Percentiles rank a stretch among this genome's conserved stretches.
Evolutionary conservation across 2,797 vertebrate species (phyloP).

Genomic region (Chelmon rostratus): DNA sequence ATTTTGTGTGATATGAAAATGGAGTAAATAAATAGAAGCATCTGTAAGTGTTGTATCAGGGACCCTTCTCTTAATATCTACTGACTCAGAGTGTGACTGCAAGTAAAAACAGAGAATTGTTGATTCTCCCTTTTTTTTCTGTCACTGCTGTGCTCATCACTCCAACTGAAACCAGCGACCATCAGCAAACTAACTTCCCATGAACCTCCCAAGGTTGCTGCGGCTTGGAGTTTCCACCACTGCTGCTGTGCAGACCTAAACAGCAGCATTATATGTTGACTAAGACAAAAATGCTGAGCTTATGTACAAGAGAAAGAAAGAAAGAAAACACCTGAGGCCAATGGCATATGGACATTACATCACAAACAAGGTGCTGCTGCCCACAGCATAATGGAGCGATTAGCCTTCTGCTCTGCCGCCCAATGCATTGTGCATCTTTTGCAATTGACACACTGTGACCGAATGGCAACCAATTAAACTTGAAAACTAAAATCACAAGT

Average conservation of each 20-base stretch:
- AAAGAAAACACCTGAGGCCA: constrained; percentile 4
- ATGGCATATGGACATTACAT: constrained; percentile 7
- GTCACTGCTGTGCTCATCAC: constrained; percentile 18
- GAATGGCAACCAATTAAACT: background rate
- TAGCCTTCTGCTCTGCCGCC: background rate
- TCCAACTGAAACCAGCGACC: constrained; percentile 53
- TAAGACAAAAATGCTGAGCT: background rate
- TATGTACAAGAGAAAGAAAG: background rate
- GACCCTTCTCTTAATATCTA: background rate
- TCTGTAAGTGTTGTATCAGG: background rate
- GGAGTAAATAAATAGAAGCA: background rate
- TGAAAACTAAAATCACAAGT: background rate
- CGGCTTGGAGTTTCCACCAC: constrained; percentile 25
- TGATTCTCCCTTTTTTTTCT: constrained; percentile 51
- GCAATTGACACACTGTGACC: background rate
- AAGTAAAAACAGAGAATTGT: constrained; percentile 19
- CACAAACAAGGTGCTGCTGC: background rate
- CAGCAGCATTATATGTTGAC: background rate
- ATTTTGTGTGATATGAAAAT: background rate
- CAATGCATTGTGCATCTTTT: background rate
- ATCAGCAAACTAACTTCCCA: constrained; percentile 75
- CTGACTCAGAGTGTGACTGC: constrained; percentile 4
- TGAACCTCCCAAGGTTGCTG: constrained; percentile 37
- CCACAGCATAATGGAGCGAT: background rate
- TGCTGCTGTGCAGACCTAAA: background rate